Base-by-base conservation (phyloP, 2,888 invertebrate species). In the Nemotelus pantherinus region DNA sequence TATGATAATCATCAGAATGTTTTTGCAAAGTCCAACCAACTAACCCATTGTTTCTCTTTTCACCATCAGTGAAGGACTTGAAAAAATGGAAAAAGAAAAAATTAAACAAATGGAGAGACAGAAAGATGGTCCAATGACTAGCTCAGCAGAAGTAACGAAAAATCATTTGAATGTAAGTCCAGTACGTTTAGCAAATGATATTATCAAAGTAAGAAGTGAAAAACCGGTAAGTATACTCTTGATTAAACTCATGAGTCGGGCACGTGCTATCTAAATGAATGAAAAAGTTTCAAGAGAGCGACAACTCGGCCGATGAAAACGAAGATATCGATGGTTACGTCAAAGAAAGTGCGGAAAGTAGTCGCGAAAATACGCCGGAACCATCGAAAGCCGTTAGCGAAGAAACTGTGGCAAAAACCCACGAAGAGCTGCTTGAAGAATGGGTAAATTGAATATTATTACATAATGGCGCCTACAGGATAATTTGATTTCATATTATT, bases 1-100 rank as follows among this genome's bases (percentile, higher is more conserved):
- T 98, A 96, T 89, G 96, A 25, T 25, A 25, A 25, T 25, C 25
- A 25, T 25, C 25, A 25, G 25, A 25, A 25, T 96, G 53, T 9
- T 53, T 84, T 53, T 53, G 6, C 53, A 53, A 9, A 9, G 53
- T n/a, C 58, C n/a, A 58, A 58, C 7, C 53, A 53, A 10, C 53
- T 7, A 53, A 53, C 7, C n/a, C n/a, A 2, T 10, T 53, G 2
- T 2, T 10, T 10, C 9, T 10, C 25, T 25, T 25, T 0, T 25
- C 25, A 25, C 25, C 25, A 25, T 25, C 77, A 87, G 87, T 76
- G 89, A 90, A 90, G 98, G 98, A 50, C 88, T 99, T 81, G 98
- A 98, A 85, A 98, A 98, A 89, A 98, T 98, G 96, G 98, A 99
- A 86, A 90, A 95, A 44, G 97, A 98, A 82, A 97, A 97, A 84